Evolutionary conservation across 1,140 invertebrate genomes (phyloP).

Genomic region (Lepidurus packardi): DNA sequence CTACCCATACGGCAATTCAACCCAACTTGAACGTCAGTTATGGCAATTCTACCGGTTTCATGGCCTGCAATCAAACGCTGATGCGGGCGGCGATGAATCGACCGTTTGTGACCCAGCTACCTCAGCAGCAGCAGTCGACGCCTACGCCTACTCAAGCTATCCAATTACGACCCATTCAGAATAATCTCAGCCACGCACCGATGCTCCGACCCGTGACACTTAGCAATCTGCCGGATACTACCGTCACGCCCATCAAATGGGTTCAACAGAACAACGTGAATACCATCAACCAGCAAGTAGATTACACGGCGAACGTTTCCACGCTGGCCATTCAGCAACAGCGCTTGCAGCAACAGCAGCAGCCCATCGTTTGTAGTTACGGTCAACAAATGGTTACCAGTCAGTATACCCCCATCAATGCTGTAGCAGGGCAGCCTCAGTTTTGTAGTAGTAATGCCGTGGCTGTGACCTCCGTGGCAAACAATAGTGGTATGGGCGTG

Average conservation of each 20-base stretch:
- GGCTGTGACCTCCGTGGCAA: background rate
- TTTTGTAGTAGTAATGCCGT: background rate
- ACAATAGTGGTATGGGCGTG: background rate
- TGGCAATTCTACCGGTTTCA: background rate
- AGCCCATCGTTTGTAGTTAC: constrained; percentile 2
- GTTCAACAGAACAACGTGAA: background rate
- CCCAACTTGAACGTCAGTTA: background rate
- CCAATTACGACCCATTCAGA: background rate
- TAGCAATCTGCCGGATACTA: background rate
- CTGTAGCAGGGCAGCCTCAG: background rate
- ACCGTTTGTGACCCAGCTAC: background rate
- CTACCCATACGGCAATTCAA: background rate
- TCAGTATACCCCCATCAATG: background rate
- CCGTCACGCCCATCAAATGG: constrained; percentile 6
- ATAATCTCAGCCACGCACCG: background rate
- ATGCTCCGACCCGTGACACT: constrained; percentile 8
- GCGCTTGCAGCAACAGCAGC: constrained; percentile 35
- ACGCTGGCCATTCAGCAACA: constrained; percentile 25
- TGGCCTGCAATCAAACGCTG: background rate
- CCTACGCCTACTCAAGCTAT: background rate
- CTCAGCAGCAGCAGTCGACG: background rate
- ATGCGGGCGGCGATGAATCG: background rate
- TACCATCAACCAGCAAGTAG: constrained; percentile 5
- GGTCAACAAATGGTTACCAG: background rate
- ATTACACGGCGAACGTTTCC: background rate